Percentiles rank a stretch among this genome's conserved stretches.
Evolutionary conservation across 2,888 invertebrate genomes (phyloP).

Genomic region (Agrenia bidenticulata): DNA sequence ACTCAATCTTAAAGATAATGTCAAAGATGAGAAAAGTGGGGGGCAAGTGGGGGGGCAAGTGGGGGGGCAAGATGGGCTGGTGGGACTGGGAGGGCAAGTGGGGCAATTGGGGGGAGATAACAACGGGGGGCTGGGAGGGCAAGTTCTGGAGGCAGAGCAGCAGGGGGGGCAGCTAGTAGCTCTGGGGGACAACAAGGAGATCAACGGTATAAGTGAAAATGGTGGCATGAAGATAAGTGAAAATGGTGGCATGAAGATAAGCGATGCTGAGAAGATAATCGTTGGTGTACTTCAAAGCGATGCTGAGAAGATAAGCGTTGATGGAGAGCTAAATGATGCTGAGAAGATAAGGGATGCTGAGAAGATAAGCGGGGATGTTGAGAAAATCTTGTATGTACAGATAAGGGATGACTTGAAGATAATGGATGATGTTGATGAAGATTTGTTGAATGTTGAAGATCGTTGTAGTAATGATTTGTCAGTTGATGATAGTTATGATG

Average conservation of each 20-base stretch:
- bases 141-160: too few species aligned
- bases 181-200: conserved; percentile 16
- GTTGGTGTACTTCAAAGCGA: too few species aligned
- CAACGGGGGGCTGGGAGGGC: background rate
- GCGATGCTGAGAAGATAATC: background rate
- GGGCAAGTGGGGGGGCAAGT: conserved; percentile 13
- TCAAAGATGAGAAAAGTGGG: conserved; percentile 1
- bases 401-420: background rate
- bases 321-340: background rate
- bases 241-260: conserved; percentile 13
- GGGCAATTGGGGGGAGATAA: conserved; percentile 52
- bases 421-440: background rate
- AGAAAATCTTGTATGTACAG: background rate
- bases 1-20: conserved; percentile 14
- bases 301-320: background rate
- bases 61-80: conserved; percentile 29
- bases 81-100: conserved; percentile 56
- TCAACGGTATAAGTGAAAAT: conserved; percentile 14
- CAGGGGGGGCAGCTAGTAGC: too few species aligned
- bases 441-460: background rate
- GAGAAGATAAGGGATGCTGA: background rate
- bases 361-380: background rate
- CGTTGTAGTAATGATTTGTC: background rate
- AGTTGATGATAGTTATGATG: too few species aligned
- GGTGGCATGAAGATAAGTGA: conserved; percentile 16